A percentile compares a stretch with the other conserved stretches of the same genome.
Evolutionary conservation across 2,113 vertebrate species (phyloP).

Genomic region (Cisticola juncidis): DNA sequence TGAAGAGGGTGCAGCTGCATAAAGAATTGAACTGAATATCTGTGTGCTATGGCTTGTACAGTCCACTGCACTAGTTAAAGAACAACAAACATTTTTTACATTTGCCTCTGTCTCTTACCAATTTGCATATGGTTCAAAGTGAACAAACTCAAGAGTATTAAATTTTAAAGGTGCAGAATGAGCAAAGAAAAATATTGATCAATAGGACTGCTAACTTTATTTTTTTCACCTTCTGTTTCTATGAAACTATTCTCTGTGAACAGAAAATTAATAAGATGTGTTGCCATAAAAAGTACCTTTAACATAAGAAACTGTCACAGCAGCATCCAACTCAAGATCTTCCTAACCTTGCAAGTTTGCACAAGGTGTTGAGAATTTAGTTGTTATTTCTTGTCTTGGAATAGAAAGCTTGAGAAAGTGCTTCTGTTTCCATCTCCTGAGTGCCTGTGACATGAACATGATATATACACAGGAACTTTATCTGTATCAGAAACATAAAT

Average conservation of each 20-base stretch:
- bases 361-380: not conserved
- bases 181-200: not conserved
- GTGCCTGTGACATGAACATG: rapidly evolving
- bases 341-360: not conserved
- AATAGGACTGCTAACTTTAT: not conserved
- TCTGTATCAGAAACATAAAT: not conserved
- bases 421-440: not conserved
- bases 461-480: not conserved
- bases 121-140: not conserved
- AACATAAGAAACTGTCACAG: not conserved
- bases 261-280: not conserved
- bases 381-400: not conserved
- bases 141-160: not conserved
- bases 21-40: conserved; percentile 12
- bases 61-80: not conserved
- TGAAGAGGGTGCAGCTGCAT: not conserved
- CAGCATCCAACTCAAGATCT: not conserved
- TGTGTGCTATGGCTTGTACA: not conserved
- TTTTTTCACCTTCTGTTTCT: not conserved
- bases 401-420: not conserved
- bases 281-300: not conserved
- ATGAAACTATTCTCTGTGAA: not conserved
- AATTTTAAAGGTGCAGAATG: not conserved
- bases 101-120: not conserved
- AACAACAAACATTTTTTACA: not conserved